phyloP scores from a whole-genome alignment of 2,113 vertebrate species.

The Rhinogobius similis region DNA sequence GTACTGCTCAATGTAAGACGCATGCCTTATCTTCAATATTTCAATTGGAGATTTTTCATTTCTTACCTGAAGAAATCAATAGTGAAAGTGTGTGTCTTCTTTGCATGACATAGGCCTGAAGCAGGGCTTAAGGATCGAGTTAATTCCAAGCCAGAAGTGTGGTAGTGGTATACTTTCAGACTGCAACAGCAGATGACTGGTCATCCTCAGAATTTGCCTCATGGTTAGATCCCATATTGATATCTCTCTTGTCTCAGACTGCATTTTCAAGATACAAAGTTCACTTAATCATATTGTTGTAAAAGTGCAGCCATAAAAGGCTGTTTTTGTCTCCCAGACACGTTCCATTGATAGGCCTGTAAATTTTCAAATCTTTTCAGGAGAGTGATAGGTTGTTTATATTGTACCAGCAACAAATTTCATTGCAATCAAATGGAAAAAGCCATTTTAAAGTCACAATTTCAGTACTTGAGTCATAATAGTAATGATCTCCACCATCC shows the following conservation, averaged over 20 bases:
- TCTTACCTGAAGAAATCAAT: neutral
- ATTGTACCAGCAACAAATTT: too few species aligned
- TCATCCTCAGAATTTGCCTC: too few species aligned
- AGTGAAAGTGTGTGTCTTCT: too few species aligned
- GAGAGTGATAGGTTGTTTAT: too few species aligned
- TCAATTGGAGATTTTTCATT: neutral
- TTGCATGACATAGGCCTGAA: too few species aligned
- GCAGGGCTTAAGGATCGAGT: neutral
- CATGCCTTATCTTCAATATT: neutral
- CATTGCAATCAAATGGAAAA: too few species aligned
- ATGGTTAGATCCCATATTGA: too few species aligned
- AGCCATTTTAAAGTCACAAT: too few species aligned
- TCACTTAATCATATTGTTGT: conserved; percentile 63
- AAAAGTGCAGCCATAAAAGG: conserved; percentile 64
- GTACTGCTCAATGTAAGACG: neutral
- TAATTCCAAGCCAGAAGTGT: neutral
- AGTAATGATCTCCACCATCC: too few species aligned
- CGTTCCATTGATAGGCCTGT: conserved; percentile 3
- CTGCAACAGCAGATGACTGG: conserved; percentile 74
- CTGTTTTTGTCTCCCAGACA: conserved; percentile 34
- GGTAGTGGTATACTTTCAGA: conserved; percentile 56
- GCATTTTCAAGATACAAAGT: conserved; percentile 60
- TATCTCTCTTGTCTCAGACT: conserved; percentile 38
- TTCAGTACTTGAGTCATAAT: too few species aligned
- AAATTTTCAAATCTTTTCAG: too few species aligned